phyloP scores from a whole-genome alignment of 2,888 invertebrate species.

The Cryptocephalus primarius region DNA sequence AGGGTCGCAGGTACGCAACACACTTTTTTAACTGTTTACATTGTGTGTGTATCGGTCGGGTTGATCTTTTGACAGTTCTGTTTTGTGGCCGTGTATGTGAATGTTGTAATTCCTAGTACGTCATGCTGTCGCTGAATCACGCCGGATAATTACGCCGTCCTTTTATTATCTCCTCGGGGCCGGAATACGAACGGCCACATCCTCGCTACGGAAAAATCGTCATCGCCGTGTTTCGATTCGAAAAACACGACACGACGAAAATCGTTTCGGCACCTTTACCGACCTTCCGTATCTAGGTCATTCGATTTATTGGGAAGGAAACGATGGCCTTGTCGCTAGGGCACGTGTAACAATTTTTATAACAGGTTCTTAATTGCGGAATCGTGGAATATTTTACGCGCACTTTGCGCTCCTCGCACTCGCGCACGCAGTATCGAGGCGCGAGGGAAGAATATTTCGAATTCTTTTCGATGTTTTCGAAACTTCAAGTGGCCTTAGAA shows the following conservation, averaged over 20 bases:
- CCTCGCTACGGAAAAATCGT: not conserved
- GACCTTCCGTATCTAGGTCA: slow-evolving; percentile 36
- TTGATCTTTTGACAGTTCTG: slow-evolving; percentile 1
- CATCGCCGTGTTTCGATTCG: not conserved
- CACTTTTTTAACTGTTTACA: slow-evolving; percentile 26
- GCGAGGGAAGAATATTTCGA: too few relatives aligned
- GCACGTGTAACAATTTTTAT: slow-evolving; percentile 27
- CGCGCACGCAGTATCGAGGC: too few relatives aligned
- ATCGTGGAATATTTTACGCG: slow-evolving; percentile 13
- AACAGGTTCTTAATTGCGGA: slow-evolving; percentile 21
- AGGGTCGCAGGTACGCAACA: slow-evolving; percentile 37
- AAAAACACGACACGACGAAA: not conserved
- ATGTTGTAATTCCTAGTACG: too few relatives aligned
- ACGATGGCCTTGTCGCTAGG: slow-evolving; percentile 32
- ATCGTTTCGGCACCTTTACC: slow-evolving; percentile 18
- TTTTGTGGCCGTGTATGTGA: slow-evolving; percentile 8
- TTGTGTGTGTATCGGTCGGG: slow-evolving; percentile 15
- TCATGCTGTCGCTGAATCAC: slow-evolving; percentile 17
- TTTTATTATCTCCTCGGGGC: slow-evolving; percentile 3
- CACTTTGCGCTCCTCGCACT: slow-evolving; percentile 1
- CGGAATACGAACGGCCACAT: slow-evolving; percentile 2
- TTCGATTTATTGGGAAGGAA: slow-evolving; percentile 29
- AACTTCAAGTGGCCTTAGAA: too few relatives aligned
- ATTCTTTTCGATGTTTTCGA: too few relatives aligned
- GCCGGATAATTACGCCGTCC: slow-evolving; percentile 18